A percentile compares a stretch with the other conserved stretches of the same genome.
phyloP scores from a whole-genome alignment of 2,113 vertebrate species.

The Phylloscopus whistleri region DNA sequence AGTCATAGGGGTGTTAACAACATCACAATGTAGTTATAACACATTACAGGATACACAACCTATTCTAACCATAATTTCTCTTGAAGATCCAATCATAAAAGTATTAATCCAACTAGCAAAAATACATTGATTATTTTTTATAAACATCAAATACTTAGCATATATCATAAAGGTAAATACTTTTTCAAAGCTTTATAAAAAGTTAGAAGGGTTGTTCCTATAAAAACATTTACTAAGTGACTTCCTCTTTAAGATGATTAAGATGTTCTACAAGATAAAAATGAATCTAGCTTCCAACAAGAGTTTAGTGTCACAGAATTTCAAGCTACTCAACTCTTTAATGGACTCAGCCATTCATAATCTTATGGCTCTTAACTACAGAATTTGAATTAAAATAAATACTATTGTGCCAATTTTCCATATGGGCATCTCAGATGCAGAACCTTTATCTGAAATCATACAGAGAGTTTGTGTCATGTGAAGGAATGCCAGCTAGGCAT shows the following conservation, averaged over 20 bases:
- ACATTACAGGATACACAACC: background rate
- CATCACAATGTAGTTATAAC: background rate
- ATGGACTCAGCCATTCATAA: background rate
- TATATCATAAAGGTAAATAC: background rate
- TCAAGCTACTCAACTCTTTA: background rate
- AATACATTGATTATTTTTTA: background rate
- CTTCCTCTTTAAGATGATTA: background rate
- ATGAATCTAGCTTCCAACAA: background rate
- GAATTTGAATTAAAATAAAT: background rate
- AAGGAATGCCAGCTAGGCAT: background rate
- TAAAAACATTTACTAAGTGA: background rate
- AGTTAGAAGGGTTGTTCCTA: background rate
- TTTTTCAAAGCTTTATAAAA: background rate
- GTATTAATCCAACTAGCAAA: background rate
- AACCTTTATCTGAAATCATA: background rate
- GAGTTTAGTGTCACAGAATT: background rate
- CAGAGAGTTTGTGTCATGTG: background rate
- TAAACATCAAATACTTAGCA: background rate
- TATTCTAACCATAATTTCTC: background rate
- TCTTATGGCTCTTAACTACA: background rate
- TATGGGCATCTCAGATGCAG: background rate
- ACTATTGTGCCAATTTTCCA: background rate
- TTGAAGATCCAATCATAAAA: background rate
- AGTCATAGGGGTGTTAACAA: background rate
- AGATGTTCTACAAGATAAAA: background rate